A percentile compares a stretch with the other conserved stretches of the same genome.
Conservation (phyloP, 2,113 vertebrate species). For the Narcine bancroftii region DNA sequence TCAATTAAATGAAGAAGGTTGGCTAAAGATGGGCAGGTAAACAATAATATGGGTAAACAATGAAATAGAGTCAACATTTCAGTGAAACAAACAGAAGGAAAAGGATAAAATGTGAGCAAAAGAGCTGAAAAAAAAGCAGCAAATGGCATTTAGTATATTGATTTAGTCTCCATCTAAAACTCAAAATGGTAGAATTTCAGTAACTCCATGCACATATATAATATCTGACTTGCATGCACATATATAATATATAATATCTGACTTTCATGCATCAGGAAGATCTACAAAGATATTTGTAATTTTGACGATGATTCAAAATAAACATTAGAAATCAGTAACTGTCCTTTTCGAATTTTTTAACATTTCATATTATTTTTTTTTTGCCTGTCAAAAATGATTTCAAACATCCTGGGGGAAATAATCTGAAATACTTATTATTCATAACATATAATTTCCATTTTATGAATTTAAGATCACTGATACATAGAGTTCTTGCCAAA, state of each 20-base stretch:
- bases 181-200: neutral
- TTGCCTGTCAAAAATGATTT: neutral
- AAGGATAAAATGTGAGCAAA: neutral
- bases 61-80: neutral
- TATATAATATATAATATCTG: neutral
- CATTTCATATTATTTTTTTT: neutral
- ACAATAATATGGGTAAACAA: neutral
- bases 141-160: neutral
- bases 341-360: neutral
- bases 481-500: neutral
- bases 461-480: neutral
- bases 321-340: neutral
- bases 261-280: neutral
- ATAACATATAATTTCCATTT: neutral
- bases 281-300: neutral
- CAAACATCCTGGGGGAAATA: neutral
- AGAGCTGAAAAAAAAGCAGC: constrained; percentile 2
- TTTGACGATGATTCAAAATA: neutral
- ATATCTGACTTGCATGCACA: neutral
- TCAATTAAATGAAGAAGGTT: neutral
- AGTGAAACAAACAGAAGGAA: neutral
- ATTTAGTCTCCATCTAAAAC: neutral
- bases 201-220: neutral
- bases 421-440: neutral
- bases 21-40: neutral